Base-by-base conservation (phyloP, 1,140 invertebrate genomes). In the Pachypeltis micranthus region DNA sequence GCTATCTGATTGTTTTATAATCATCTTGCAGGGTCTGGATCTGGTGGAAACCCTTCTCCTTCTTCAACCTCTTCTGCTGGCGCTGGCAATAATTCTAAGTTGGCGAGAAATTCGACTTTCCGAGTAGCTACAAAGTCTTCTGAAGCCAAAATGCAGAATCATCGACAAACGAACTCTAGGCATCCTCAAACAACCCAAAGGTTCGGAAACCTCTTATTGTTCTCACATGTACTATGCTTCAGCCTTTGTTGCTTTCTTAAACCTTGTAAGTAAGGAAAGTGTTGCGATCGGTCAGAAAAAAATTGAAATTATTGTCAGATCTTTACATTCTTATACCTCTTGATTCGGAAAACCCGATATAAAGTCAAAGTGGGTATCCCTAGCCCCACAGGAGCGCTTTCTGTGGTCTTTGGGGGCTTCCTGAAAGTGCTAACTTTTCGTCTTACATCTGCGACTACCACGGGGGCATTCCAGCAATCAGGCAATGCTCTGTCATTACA, bases 71-170 rank as follows among this genome's bases (percentile, higher is more conserved):
- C 47, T 3, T 51, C 47, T 4, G 19, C 47, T 3, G 7, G 7
- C 47, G 4, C 47, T 51, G 47, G 7, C 4, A 21, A 21, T 51
- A 51, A 7, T 21, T 23, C 34, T 63, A 14, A 67, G n/a, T 19
- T 59, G 2, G 29, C 62, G 26, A 16, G 67, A n/a, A 63, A 39
- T 10, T 61, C 67, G 4, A 67, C 67, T 4, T 67, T 66, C 31
- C 44, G 64, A 24, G 66, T 67, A 27, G 51, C 64, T n/a, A 55
- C 61, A 4, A 65, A 67, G 59, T 60, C 66, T 10, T 63, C 65
- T 0, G 24, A 34, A n/a, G 39, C 64, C 24, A 58, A 56, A 58
- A 21, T 44, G 19, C 24, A 29, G 28, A n/a, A 2, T 19, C 61
- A 28, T n/a, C 39, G 27, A 28, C 61, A 21, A 21, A 21, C 21